Evolutionary conservation across 2,113 vertebrate species (phyloP).

Genomic region (Dasyurus viverrinus): DNA sequence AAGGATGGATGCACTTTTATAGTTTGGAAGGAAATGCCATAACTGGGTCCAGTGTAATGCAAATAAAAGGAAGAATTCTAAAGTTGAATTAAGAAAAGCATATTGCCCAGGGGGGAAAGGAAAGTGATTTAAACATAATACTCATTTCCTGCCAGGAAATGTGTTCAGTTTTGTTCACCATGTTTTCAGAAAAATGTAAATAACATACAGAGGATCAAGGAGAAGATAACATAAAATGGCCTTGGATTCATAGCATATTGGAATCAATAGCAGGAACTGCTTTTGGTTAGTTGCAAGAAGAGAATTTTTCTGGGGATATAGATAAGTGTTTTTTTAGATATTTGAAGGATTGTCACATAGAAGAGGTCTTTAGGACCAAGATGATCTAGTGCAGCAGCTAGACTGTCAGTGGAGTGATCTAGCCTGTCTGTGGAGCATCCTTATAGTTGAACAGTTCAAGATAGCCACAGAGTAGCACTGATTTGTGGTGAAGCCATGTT

Average conservation of each 20-base stretch:
- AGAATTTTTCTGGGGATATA: not conserved
- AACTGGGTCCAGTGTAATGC: not conserved
- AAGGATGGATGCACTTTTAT: not conserved
- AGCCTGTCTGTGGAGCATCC: not conserved
- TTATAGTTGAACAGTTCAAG: not conserved
- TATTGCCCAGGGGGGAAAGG: not conserved
- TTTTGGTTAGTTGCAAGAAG: not conserved
- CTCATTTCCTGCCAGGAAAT: not conserved
- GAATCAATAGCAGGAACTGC: not conserved
- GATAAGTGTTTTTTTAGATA: not conserved
- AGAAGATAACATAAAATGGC: not conserved
- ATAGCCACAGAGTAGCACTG: not conserved
- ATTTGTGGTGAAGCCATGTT: not conserved
- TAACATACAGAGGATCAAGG: not conserved
- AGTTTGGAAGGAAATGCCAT: not conserved
- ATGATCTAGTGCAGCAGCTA: not conserved
- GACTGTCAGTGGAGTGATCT: not conserved
- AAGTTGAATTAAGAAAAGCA: not conserved
- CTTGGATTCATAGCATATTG: no score
- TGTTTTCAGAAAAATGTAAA: not conserved
- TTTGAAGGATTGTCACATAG: not conserved
- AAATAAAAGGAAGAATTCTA: not conserved
- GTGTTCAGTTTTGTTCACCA: not conserved
- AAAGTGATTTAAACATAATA: not conserved
- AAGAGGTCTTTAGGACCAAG: not conserved